phyloP scores from a whole-genome alignment of 1,140 invertebrate genomes.

The Lordiphosa collinella region DNA sequence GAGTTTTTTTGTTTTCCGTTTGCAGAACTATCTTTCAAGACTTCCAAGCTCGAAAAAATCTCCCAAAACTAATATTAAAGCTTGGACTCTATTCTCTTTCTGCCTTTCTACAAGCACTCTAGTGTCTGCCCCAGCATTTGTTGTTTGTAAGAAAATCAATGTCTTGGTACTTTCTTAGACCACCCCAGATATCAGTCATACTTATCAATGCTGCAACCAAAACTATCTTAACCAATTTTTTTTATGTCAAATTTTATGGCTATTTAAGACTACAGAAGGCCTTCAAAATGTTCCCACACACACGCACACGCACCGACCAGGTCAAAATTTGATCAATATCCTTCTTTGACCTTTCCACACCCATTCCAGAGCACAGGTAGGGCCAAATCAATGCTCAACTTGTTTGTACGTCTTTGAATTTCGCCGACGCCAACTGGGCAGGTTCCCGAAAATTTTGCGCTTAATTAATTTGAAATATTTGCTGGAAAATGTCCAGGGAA shows the following conservation, averaged over 20 bases:
- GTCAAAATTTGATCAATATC: slow-evolving; percentile 13
- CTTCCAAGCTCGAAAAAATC: no score
- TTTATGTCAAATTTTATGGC: slow-evolving; percentile 68
- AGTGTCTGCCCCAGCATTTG: no score
- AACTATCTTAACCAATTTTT: slow-evolving; percentile 50
- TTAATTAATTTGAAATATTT: slow-evolving; percentile 75
- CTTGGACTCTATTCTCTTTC: no score
- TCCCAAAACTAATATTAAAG: no score
- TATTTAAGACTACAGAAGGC: slow-evolving; percentile 37
- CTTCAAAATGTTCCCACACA: slow-evolving; percentile 53
- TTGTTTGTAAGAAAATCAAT: not conserved
- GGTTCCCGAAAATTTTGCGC: slow-evolving; percentile 63
- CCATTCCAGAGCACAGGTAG: slow-evolving; percentile 30
- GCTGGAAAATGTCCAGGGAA: slow-evolving; percentile 46
- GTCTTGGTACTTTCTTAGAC: slow-evolving; percentile 14
- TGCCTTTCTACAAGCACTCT: no score
- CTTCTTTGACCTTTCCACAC: slow-evolving; percentile 58
- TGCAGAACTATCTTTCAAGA: no score
- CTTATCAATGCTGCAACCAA: slow-evolving; percentile 23
- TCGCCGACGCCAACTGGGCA: slow-evolving; percentile 31
- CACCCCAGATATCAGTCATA: slow-evolving; percentile 38
- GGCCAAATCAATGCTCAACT: slow-evolving; percentile 35
- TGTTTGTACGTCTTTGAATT: slow-evolving; percentile 38
- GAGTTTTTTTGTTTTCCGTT: no score
- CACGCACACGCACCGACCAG: not conserved